A percentile compares a stretch with the other conserved stretches of the same genome.
phyloP scores from a whole-genome alignment of 2,113 vertebrate species.

The Atherinomorus stipes region DNA sequence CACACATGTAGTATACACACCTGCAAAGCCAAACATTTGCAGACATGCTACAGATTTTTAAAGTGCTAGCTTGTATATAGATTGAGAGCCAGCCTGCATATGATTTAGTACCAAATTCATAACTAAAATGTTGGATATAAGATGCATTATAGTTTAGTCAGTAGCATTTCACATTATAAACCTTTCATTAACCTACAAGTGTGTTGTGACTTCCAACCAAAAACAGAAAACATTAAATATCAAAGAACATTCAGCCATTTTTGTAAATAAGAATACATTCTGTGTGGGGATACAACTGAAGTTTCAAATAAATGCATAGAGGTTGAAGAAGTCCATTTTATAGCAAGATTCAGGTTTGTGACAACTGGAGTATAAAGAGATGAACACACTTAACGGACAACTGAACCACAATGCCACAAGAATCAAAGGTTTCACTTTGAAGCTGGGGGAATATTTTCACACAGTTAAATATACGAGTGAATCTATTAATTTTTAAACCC shows the following conservation, averaged over 20 bases:
- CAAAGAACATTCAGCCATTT: constrained; percentile 62
- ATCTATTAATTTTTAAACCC: constrained; percentile 22
- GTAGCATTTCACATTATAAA: constrained; percentile 12
- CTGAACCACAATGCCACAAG: constrained; percentile 8
- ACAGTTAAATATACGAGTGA: constrained; percentile 18
- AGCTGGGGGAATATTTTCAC: constrained; percentile 9
- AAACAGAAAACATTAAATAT: background rate
- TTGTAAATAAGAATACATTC: constrained; percentile 67
- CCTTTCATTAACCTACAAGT: constrained; percentile 32
- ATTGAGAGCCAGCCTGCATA: constrained; percentile 54
- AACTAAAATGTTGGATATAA: constrained; percentile 24
- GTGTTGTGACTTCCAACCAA: constrained; percentile 14
- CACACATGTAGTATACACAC: constrained; percentile 39
- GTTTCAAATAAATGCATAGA: constrained; percentile 66
- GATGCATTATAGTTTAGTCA: constrained; percentile 7
- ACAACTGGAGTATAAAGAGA: constrained; percentile 4
- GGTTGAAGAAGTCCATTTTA: constrained; percentile 15
- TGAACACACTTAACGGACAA: constrained; percentile 2
- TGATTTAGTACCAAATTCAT: constrained; percentile 58
- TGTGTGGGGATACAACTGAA: constrained; percentile 45
- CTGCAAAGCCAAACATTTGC: constrained; percentile 72
- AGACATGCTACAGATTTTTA: constrained; percentile 80
- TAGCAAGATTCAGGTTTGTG: constrained; percentile 18
- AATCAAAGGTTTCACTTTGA: constrained; percentile 19
- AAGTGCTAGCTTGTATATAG: constrained; percentile 85